Conservation (phyloP, 2,888 invertebrate genomes). For the Oasisia sp. region DNA sequence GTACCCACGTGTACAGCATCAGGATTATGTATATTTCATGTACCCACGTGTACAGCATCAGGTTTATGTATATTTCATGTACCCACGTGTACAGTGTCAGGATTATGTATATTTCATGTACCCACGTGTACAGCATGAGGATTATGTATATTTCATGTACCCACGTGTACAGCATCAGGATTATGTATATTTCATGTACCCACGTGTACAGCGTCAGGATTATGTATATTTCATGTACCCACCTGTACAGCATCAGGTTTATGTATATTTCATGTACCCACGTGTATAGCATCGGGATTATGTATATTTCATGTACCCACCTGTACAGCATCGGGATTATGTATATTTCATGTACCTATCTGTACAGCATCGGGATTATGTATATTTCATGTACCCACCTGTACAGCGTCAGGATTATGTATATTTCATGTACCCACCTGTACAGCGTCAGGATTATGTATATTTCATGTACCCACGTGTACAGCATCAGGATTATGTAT, state of each 20-base stretch:
- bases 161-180: conserved; percentile 64
- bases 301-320: conserved; percentile 41
- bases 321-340: conserved; percentile 63
- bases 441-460: conserved; percentile 60
- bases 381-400: conserved; percentile 47
- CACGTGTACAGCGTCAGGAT: conserved; percentile 65
- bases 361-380: conserved; percentile 63
- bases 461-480: conserved; percentile 49
- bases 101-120: conserved; percentile 43
- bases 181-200: conserved; percentile 38
- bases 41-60: conserved; percentile 62
- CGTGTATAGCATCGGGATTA: conserved; percentile 64
- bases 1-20: conserved; percentile 62
- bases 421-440: conserved; percentile 50
- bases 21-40: conserved; percentile 47
- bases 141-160: conserved; percentile 39
- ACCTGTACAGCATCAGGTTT: conserved; percentile 64
- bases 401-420: conserved; percentile 62
- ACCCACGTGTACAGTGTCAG: conserved; percentile 63
- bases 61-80: conserved; percentile 40
- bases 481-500: conserved; percentile 60
- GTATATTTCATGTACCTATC: conserved; percentile 43
- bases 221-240: conserved; percentile 33
- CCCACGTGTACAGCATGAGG: conserved; percentile 64
- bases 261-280: conserved; percentile 35